Percentiles rank a stretch among this genome's conserved stretches.
These are phyloP conservation scores for Conomelus anceps DNA, from an alignment of 2,888 invertebrate genomes.

Conservation along the genomic window DNA sequence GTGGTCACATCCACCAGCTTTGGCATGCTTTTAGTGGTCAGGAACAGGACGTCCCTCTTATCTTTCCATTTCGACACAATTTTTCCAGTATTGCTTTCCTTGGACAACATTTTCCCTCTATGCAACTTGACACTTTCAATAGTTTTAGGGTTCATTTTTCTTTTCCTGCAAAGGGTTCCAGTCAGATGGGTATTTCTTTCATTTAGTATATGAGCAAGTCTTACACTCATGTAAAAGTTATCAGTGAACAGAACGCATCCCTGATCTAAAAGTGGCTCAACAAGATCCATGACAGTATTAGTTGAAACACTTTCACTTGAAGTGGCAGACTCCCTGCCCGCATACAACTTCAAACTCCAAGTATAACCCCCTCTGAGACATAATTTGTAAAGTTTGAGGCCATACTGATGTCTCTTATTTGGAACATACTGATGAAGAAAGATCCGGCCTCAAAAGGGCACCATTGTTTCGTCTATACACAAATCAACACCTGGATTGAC, in stretches of 20 bases:
- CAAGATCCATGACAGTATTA: not conserved
- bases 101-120: not conserved
- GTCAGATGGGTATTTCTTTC: not conserved
- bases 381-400: too few species aligned
- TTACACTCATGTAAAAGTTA: not conserved
- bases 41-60: too few species aligned
- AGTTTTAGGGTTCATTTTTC: not conserved
- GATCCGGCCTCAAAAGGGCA: too few species aligned
- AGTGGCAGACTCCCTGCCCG: not conserved
- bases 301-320: not conserved
- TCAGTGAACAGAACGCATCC: not conserved
- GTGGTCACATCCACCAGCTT: constrained; percentile 3
- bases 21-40: constrained; percentile 6
- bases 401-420: too few species aligned
- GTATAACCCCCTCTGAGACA: too few species aligned
- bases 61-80: constrained; percentile 14
- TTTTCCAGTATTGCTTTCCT: not conserved
- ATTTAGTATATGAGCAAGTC: not conserved
- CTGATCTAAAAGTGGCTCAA: not conserved
- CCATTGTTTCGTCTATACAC: too few species aligned
- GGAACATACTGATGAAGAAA: too few species aligned
- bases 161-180: not conserved
- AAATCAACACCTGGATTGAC: too few species aligned
- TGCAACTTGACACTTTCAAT: not conserved
- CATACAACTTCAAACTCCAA: too few species aligned